Percentiles rank a stretch among this genome's conserved stretches.
phyloP scores from a whole-genome alignment of 2,888 invertebrate genomes.

The Pachliopta kotzebuea region DNA sequence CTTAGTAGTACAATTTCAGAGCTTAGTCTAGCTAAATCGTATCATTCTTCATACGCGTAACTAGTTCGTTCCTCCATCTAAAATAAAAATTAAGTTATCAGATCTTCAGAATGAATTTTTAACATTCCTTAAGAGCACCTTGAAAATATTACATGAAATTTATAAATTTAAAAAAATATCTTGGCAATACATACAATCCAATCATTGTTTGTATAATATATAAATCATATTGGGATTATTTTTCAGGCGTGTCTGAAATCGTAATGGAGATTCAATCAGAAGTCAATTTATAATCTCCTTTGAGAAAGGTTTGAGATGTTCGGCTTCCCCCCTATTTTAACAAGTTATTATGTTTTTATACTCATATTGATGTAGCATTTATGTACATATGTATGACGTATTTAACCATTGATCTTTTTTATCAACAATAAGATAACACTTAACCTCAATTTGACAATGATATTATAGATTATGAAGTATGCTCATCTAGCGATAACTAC shows the following conservation, averaged over 20 bases:
- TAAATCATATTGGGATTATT: background rate
- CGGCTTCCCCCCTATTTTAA: background rate
- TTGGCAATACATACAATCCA: too few relatives aligned
- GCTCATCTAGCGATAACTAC: too few relatives aligned
- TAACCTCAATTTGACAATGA: too few relatives aligned
- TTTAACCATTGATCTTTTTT: background rate
- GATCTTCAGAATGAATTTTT: too few relatives aligned
- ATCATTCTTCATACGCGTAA: background rate
- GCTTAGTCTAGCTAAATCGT: background rate
- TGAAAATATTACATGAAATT: too few relatives aligned
- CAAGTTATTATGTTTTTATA: background rate
- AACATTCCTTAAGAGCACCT: too few relatives aligned
- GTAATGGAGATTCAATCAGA: slow-evolving; percentile 1
- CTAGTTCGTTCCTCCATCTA: too few relatives aligned
- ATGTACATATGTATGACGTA: background rate
- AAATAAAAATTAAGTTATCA: too few relatives aligned
- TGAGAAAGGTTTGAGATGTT: slow-evolving; percentile 11
- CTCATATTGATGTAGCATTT: background rate
- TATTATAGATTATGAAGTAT: too few relatives aligned
- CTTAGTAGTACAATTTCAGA: too few relatives aligned
- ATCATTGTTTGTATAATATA: background rate
- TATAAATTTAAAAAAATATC: too few relatives aligned
- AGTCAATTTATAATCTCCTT: slow-evolving; percentile 14
- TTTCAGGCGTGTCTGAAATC: background rate
- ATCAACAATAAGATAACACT: background rate